Base-by-base conservation (phyloP, 2,113 vertebrate species). In the Catagonus wagneri region DNA sequence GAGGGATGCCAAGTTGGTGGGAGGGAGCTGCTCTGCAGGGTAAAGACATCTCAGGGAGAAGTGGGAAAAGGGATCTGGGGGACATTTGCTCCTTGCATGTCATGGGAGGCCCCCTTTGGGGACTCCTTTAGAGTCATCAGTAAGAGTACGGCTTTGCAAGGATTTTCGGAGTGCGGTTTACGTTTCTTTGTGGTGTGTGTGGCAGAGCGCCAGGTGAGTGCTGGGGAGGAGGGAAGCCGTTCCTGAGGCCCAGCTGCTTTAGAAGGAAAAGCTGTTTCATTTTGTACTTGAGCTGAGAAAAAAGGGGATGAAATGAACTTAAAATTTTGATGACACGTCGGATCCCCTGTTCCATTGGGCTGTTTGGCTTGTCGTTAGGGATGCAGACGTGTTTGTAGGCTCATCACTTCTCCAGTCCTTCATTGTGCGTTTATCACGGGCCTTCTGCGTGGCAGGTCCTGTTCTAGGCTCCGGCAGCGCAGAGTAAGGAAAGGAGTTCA, bases 101-200 rank as follows among this genome's bases (percentile, higher is more conserved):
- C 15, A 9, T 14, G 39, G 1, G 68, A 86, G 52, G 52, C 32
- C 39, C 72, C 63, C 50, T 58, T 27, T 58, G 56, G n/a, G 52
- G 52, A 39, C 58, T 79, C 76, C 86, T 88, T 74, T 34, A 63
- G 75, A 87, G 71, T 88, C 93, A 10, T 81, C 65, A 63, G 71
- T 83, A 54, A 72, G 93, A 94, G 32, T 20, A n/a, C 13, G 79
- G 86, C 89, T 94, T 89, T 78, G 92, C 29, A 52, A 63, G 89
- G 95, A 66, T 89, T 89, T 93, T 89, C 27, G 0, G 61, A 81
- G 16, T 66, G 78, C 0, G 0, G 81, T 29, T 90, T 90, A 22
- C 44, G 72, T 63, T 52, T 78, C 50, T 85, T 66, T 19, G 44
- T 13, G n/a, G 89, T 19, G 10, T 10, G 8, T 3, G n/a, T 79